Conservation (phyloP, 2,888 invertebrate genomes). For the Mesorhabditis belari region DNA sequence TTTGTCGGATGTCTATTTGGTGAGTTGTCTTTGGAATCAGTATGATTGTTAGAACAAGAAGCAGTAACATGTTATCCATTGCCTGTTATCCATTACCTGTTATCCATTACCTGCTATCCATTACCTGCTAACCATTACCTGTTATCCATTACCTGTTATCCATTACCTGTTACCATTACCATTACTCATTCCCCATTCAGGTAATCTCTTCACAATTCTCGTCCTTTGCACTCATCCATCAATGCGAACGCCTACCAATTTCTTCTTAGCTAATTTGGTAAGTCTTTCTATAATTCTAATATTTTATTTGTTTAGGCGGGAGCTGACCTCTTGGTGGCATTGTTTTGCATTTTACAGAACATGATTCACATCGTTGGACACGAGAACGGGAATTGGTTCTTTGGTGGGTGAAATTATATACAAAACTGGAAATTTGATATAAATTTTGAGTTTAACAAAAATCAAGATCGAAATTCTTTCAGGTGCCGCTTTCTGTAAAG, state of each 20-base stretch:
- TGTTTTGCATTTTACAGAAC: constrained; percentile 85
- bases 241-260: constrained; percentile 79
- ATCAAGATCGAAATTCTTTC: constrained; percentile 80
- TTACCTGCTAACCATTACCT: constrained; percentile 8
- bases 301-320: constrained; percentile 64
- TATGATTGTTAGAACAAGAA: constrained; percentile 1
- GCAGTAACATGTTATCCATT: neutral
- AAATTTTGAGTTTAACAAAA: neutral
- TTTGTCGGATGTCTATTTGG: constrained; percentile 38
- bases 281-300: no score
- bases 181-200: constrained; percentile 60
- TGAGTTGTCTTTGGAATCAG: constrained; percentile 5
- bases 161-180: constrained; percentile 7
- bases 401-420: no score
- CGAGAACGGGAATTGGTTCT: constrained; percentile 53
- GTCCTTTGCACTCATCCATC: constrained; percentile 76
- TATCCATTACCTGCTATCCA: neutral
- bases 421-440: no score
- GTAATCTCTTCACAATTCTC: constrained; percentile 77
- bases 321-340: constrained; percentile 83
- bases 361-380: constrained; percentile 69
- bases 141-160: constrained; percentile 2
- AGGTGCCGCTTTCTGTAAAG: constrained; percentile 78
- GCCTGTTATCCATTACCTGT: neutral
- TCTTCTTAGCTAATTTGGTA: constrained; percentile 75